Percentiles rank a stretch among this genome's conserved stretches.
phyloP scores from a whole-genome alignment of 2,888 invertebrate species.

The Neoscelio sp. region DNA sequence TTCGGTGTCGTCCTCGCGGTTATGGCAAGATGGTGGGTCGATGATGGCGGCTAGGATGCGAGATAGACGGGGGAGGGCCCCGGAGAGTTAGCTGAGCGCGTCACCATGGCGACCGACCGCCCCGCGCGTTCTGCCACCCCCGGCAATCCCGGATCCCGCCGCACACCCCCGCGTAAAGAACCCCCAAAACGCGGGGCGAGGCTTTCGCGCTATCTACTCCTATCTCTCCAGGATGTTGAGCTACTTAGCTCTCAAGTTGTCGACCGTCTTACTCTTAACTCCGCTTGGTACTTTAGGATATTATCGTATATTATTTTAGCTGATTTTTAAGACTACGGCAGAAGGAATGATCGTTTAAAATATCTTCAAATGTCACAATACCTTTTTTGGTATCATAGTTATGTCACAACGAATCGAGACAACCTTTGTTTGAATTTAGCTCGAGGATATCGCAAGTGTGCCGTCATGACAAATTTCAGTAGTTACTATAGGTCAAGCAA shows the following conservation, averaged over 20 bases:
- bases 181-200: constrained; percentile 61
- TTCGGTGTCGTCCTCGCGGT: constrained; percentile 64
- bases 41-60: constrained; percentile 81
- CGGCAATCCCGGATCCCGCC: constrained; percentile 78
- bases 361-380: too few relatives aligned
- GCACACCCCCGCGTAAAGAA: constrained; percentile 64
- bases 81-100: constrained; percentile 74
- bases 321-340: constrained; percentile 18
- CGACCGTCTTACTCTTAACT: constrained; percentile 53
- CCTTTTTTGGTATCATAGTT: too few relatives aligned
- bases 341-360: too few relatives aligned
- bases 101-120: constrained; percentile 83
- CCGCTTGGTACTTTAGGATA: constrained; percentile 32
- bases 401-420: too few relatives aligned
- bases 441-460: too few relatives aligned
- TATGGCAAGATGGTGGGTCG: constrained; percentile 82
- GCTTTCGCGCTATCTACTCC: constrained; percentile 69
- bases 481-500: too few relatives aligned
- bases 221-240: constrained; percentile 71
- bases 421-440: too few relatives aligned
- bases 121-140: constrained; percentile 78
- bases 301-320: constrained; percentile 38
- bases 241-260: constrained; percentile 74
- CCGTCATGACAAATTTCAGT: too few relatives aligned
- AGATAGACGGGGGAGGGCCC: constrained; percentile 73